These are phyloP conservation scores for Drosophila monieri DNA, from an alignment of 2,888 invertebrate species.

Conservation along the genomic window DNA sequence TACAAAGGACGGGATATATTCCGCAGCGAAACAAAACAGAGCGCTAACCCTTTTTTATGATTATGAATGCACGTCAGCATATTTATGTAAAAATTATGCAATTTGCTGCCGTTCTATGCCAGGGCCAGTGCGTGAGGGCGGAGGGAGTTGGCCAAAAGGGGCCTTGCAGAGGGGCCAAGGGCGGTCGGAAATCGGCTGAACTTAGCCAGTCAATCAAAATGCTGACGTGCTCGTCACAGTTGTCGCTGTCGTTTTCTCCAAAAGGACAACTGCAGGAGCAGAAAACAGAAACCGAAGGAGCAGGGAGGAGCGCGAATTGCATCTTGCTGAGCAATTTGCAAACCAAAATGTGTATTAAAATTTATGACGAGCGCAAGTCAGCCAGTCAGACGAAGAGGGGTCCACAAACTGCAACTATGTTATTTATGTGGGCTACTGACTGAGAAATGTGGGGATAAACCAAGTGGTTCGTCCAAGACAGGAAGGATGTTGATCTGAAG, in stretches of 20 bases:
- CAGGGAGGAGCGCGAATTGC: conserved; percentile 54
- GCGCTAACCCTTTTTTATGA: conserved; percentile 75
- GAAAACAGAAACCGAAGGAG: not conserved
- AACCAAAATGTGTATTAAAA: conserved; percentile 80
- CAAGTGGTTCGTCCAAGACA: not conserved
- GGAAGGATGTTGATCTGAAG: not conserved
- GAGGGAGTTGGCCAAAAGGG: conserved; percentile 6
- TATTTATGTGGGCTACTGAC: conserved; percentile 43
- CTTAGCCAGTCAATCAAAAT: conserved; percentile 78
- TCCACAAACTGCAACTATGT: conserved; percentile 34
- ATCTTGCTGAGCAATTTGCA: conserved; percentile 76
- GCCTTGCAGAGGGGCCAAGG: not conserved
- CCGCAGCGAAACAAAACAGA: conserved; percentile 32
- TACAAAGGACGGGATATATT: conserved; percentile 37
- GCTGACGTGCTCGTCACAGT: conserved; percentile 77
- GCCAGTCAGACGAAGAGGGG: conserved; percentile 17
- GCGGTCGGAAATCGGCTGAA: conserved; percentile 61
- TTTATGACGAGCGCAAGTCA: conserved; percentile 74
- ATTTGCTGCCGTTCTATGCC: conserved; percentile 78
- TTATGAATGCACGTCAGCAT: conserved; percentile 80
- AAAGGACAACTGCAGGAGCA: conserved; percentile 54
- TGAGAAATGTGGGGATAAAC: conserved; percentile 24
- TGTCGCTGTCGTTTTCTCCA: conserved; percentile 56
- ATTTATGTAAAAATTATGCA: conserved; percentile 80
- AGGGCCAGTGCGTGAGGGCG: conserved; percentile 62